Conservation (phyloP, 2,113 vertebrate species). For the Trochalopteron elliotii region DNA sequence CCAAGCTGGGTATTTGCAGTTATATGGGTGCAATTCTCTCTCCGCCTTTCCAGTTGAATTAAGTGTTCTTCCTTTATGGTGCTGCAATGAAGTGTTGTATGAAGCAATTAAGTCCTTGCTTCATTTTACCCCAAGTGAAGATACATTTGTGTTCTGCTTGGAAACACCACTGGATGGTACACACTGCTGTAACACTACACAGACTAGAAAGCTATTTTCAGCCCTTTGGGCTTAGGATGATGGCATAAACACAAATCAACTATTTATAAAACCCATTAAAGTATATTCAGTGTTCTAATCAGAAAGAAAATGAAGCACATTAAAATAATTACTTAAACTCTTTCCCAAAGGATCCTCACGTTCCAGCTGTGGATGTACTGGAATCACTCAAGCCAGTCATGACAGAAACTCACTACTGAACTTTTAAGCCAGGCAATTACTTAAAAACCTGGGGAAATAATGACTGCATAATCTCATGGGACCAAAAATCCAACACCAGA, state of each 20-base stretch:
- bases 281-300: conserved; percentile 43
- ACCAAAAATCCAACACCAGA: neutral
- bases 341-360: conserved; percentile 31
- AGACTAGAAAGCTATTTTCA: neutral
- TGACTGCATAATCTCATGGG: neutral
- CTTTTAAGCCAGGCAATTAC: neutral
- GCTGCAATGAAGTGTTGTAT: neutral
- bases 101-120: neutral
- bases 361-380: conserved; percentile 11
- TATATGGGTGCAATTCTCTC: neutral
- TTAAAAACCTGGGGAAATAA: neutral
- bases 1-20: neutral
- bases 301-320: conserved; percentile 50
- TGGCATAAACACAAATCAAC: conserved; percentile 46
- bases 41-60: neutral
- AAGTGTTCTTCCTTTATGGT: neutral
- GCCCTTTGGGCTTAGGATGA: conserved; percentile 9
- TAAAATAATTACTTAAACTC: conserved; percentile 55
- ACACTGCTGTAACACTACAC: neutral
- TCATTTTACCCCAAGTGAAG: conserved; percentile 18
- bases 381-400: conserved; percentile 19
- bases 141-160: conserved; percentile 11
- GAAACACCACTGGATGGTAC: neutral
- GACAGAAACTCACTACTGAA: neutral
- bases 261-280: conserved; percentile 54